Evolutionary conservation across 2,797 vertebrate genomes (phyloP).

Genomic region (Cuniculus paca): DNA sequence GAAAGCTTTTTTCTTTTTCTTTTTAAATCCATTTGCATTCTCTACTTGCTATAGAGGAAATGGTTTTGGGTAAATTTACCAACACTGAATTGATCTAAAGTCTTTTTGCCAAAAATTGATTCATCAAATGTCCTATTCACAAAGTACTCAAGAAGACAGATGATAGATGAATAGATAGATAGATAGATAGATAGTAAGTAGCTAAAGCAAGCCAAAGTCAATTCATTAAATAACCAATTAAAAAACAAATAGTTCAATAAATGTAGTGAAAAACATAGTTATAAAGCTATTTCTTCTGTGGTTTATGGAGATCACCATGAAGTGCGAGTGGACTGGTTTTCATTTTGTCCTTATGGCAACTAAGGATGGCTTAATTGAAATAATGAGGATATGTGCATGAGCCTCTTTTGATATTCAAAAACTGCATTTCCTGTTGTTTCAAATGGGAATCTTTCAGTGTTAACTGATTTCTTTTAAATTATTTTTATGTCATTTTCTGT

Average conservation of each 20-base stretch:
- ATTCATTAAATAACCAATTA: conserved; percentile 38
- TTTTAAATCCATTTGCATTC: neutral
- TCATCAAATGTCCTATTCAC: conserved; percentile 37
- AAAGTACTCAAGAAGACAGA: neutral
- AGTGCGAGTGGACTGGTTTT: neutral
- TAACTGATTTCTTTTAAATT: conserved; percentile 27
- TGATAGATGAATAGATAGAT: neutral
- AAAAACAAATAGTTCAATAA: conserved; percentile 51
- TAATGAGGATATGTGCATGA: neutral
- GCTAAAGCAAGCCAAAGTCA: neutral
- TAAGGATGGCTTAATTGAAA: conserved; percentile 49
- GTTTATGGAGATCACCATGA: neutral
- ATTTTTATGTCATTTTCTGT: conserved; percentile 12
- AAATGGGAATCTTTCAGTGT: neutral
- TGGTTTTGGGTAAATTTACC: conserved; percentile 49
- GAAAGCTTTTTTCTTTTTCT: neutral
- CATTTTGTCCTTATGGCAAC: neutral
- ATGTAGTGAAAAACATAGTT: neutral
- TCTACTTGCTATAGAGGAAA: conserved; percentile 36
- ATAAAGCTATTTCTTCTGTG: neutral
- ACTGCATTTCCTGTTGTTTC: neutral
- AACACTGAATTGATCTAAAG: conserved; percentile 45
- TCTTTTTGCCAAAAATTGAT: conserved; percentile 48
- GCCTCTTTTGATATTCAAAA: conserved; percentile 24
- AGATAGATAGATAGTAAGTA: neutral